Evolutionary conservation across 1,140 invertebrate species (phyloP).

Genomic region (Solen grandis): DNA sequence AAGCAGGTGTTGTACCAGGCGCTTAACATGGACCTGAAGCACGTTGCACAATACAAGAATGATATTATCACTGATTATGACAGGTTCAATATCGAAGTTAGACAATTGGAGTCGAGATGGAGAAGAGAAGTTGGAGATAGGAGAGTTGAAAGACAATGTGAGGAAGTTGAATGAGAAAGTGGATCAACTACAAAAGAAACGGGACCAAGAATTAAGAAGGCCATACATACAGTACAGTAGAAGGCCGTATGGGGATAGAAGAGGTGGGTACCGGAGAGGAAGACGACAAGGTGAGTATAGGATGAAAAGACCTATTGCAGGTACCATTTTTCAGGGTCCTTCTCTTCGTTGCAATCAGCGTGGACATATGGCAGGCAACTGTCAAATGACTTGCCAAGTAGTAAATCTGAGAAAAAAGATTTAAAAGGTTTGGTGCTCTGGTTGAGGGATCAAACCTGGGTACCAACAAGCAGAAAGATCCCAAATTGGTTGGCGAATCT

Average conservation of each 20-base stretch:
- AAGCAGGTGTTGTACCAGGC: conserved; percentile 6
- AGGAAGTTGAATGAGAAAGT: conserved; percentile 4
- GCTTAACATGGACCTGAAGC: conserved; percentile 7
- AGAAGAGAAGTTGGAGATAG: background rate
- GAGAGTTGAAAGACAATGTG: background rate
- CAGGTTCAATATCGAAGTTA: conserved; percentile 16
- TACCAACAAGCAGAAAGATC: background rate
- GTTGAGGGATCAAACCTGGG: background rate
- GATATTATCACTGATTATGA: conserved; percentile 10
- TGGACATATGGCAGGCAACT: conserved; percentile 10
- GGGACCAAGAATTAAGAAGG: too few relatives aligned
- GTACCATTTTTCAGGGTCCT: background rate
- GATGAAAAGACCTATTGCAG: background rate
- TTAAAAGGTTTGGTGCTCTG: too few relatives aligned
- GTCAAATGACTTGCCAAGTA: too few relatives aligned
- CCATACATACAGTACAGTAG: background rate
- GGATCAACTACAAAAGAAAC: background rate
- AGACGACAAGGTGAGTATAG: background rate
- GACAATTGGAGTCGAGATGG: background rate
- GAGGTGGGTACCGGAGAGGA: background rate
- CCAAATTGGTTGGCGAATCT: conserved; percentile 5
- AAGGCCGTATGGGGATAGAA: background rate
- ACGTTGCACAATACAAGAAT: conserved; percentile 14
- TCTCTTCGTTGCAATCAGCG: background rate
- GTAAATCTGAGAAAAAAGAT: too few relatives aligned